phyloP scores from a whole-genome alignment of 2,113 vertebrate species.

The Tragelaphus strepsiceros region DNA sequence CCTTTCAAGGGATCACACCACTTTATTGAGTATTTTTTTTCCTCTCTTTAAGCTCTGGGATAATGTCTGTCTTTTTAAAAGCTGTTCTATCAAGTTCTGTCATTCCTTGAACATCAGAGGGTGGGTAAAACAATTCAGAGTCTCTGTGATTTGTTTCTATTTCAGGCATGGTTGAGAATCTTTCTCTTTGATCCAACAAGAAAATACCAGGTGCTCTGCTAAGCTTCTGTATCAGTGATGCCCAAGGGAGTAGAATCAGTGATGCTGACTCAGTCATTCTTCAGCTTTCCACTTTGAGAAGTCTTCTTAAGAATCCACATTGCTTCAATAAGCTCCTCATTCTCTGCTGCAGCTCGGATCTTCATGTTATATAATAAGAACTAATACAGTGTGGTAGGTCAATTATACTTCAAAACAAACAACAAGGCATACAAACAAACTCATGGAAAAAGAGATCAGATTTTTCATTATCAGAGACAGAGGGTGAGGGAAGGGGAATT shows the following conservation, averaged over 20 bases:
- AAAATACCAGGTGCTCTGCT: conserved; percentile 59
- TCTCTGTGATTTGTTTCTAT: conserved; percentile 56
- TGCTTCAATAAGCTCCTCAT: conserved; percentile 71
- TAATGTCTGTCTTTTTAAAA: conserved; percentile 86
- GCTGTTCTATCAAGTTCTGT: conserved; percentile 87
- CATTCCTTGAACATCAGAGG: conserved; percentile 90
- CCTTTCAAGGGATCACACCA: conserved; percentile 87
- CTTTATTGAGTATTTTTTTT: conserved; percentile 81
- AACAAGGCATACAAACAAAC: not conserved
- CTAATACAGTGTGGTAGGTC: not conserved
- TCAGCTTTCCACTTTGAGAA: conserved; percentile 72
- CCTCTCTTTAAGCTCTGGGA: conserved; percentile 88
- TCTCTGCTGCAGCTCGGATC: accelerated
- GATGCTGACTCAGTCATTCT: conserved; percentile 64
- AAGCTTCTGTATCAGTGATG: conserved; percentile 42
- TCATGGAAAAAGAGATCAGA: not conserved
- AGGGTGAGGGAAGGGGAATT: not conserved
- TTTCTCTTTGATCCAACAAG: conserved; percentile 42
- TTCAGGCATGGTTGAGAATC: conserved; percentile 76
- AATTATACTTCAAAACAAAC: not conserved
- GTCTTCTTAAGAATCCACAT: conserved; percentile 67
- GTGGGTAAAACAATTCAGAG: conserved; percentile 81
- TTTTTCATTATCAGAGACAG: not conserved
- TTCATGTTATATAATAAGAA: not conserved
- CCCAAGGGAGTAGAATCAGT: conserved; percentile 56